Percentiles rank a stretch among this genome's conserved stretches.
Conservation (phyloP, 2,888 invertebrate genomes). For the Thelaira solivaga region DNA sequence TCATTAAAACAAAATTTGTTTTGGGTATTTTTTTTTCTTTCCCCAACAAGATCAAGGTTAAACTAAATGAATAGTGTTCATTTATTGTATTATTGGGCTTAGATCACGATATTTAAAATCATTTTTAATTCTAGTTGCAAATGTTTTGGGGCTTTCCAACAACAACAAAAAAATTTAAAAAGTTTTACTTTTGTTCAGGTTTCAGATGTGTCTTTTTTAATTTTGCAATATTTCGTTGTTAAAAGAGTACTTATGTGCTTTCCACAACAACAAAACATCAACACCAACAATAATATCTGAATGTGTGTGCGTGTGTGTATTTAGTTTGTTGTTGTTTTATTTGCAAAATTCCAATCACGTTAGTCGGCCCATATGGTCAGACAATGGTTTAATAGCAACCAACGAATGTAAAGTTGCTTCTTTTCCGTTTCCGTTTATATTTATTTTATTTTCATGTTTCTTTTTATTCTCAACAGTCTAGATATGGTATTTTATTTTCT, state of each 20-base stretch:
- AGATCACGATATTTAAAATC: slow-evolving; percentile 9
- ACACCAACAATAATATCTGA: neutral
- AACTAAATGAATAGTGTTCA: slow-evolving; percentile 1
- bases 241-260: slow-evolving; percentile 17
- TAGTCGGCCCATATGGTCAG: slow-evolving; percentile 56
- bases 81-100: slow-evolving; percentile 16
- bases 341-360: slow-evolving; percentile 55
- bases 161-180: too few relatives aligned
- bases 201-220: slow-evolving; percentile 39
- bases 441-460: slow-evolving; percentile 22
- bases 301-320: neutral
- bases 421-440: slow-evolving; percentile 56
- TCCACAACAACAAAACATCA: too few relatives aligned
- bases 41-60: slow-evolving; percentile 33
- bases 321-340: slow-evolving; percentile 21
- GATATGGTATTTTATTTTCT: neutral
- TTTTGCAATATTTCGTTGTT: slow-evolving; percentile 45
- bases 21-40: neutral
- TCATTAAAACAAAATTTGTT: too few relatives aligned
- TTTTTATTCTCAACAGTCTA: slow-evolving; percentile 10
- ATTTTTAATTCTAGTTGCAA: slow-evolving; percentile 9
- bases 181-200: slow-evolving; percentile 19
- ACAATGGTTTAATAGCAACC: slow-evolving; percentile 55
- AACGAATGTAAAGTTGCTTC: slow-evolving; percentile 54
- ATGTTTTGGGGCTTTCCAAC: slow-evolving; percentile 2